Base-by-base conservation (phyloP, 2,113 vertebrate genomes). In the Melanerpes formicivorus region DNA sequence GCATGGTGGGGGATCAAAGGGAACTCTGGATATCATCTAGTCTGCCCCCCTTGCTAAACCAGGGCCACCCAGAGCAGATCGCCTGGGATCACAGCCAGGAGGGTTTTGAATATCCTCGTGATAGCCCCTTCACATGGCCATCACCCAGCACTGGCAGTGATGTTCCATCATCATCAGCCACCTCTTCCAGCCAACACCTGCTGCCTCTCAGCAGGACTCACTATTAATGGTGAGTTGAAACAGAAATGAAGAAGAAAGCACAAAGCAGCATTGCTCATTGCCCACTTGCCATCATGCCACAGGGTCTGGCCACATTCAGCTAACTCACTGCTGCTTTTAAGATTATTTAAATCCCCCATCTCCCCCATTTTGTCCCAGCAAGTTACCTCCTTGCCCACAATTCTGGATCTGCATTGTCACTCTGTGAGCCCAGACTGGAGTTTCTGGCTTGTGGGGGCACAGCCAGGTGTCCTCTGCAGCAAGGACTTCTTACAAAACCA, bases 201-300 rank as follows among this genome's bases (percentile, higher is more conserved):
- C 40, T 71, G 69, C 37, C 30, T 79, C 80, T 18, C 18, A 4
- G 40, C 59, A 48, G 48, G 48, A 25, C 27, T 84, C 18, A 5
- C 44, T 77, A 78, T 15, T 25, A 22, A 14, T 2, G 3, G 26
- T 2, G 8, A 37, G 10, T 15, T 48, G 26, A 46, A 86, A 67
- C 3, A 88, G 59, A 55, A 76, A 59, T 5, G 14, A 75, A 27
- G 44, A 69, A 62, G 69, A 72, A 12, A 86, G 14, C 73, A 59
- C 37, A 50, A 56, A 64, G 60, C 25, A 7, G 6, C 5, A 29
- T n/a, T 0, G 0, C 67, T 70, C 7, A 7, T 22, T 46, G 17
- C 32, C 55, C 44, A 11, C 59, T 69, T 60, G 26, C 69, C 74
- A 32, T 46, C 9, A 0, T 27, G n/a, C 17, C 59, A 34, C 52